Base-by-base conservation (phyloP, 30 jellyfish, hydroid and myxozoan species). In the Hydra vulgaris region DNA sequence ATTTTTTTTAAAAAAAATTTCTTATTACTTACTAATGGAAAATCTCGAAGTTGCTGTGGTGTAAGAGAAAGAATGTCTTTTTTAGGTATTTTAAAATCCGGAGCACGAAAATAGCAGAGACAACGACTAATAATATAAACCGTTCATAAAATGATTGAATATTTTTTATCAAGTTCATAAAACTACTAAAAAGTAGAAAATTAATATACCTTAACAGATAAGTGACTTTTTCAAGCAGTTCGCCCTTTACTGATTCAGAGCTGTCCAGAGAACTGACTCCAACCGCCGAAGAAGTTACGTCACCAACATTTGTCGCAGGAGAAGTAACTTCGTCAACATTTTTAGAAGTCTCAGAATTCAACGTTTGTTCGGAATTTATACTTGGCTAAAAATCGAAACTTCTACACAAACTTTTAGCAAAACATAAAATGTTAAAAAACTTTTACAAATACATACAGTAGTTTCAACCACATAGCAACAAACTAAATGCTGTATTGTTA, bases 41-140 rank as follows among this genome's bases (percentile, higher is more conserved):
- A 92, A 18, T 86, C 95, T 72, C 83, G 26, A 61, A 92, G 89
- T n/a, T 92, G 95, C 20, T 27, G 69, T 56, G 98, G 95, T 1
- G 95, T 81, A 25, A 92, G 55, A 23, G 82, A 72, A 55, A 92
- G 53, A 0, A 87, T 81, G 25, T 87, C 96, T 18, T 81, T 73
- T 75, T 84, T 86, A 27, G 84, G 89, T 20, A 80, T 80, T 17
- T 84, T 76, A 79, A 92, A 92, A 82, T 92, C 98, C 8, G 98
- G 98, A 0, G 98, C 96, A 22, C 98, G 86, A 71, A 92, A 92
- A 80, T 85, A 92, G 70, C 95, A 92, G 26, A 92, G 81, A 80
- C 98, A 92, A 55, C 88, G 82, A 84, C 98, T 92, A 84, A 53
- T 76, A 85, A 67, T 24, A 25, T 17, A 53, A 66, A 80, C 74